Conservation (phyloP, 2,113 vertebrate genomes). For the Lepisosteus oculatus region DNA sequence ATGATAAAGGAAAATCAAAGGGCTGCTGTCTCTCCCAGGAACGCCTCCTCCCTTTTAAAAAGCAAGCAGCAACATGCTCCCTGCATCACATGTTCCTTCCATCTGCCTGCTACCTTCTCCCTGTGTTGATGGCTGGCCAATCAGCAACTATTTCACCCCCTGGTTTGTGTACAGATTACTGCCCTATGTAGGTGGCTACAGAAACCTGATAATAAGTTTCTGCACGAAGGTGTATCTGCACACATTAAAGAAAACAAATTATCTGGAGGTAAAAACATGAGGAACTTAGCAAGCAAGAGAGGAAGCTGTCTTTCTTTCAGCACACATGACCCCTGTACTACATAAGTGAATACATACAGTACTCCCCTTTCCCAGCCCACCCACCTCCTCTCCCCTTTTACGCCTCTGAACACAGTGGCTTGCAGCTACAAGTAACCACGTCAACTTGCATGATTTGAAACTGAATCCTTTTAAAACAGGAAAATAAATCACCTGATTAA, state of each 20-base stretch:
- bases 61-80: constrained; percentile 20
- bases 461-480: too few relatives aligned
- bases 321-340: not conserved
- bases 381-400: not conserved
- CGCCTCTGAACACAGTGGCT: not conserved
- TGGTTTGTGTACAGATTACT: constrained; percentile 4
- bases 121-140: constrained; percentile 8
- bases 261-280: not conserved
- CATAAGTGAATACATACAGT: too few relatives aligned
- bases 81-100: not conserved
- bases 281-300: not conserved
- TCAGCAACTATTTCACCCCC: constrained; percentile 12
- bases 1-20: constrained; percentile 13
- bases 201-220: constrained; percentile 24
- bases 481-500: too few relatives aligned
- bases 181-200: constrained; percentile 20
- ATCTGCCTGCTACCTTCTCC: constrained; percentile 18
- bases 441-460: too few relatives aligned
- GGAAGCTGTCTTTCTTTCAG: too few relatives aligned
- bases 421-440: not conserved
- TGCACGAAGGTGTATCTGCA: not conserved
- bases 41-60: constrained; percentile 18
- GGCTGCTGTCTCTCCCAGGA: not conserved
- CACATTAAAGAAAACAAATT: not conserved
- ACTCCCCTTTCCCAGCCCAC: not conserved